Conservation (phyloP, 2,888 invertebrate species). For the Cheilosia impressa region DNA sequence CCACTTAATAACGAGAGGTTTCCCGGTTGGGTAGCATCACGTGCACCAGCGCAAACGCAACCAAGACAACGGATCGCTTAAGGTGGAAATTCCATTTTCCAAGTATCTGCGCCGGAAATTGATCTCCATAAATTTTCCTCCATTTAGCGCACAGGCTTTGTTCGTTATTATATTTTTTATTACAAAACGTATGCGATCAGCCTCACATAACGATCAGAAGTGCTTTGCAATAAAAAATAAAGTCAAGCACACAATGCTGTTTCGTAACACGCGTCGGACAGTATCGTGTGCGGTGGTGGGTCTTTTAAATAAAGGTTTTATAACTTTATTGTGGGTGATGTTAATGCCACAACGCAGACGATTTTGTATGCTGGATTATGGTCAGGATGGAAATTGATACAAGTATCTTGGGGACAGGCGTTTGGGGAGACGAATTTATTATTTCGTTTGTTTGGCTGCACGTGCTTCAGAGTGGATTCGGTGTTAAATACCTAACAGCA, state of each 20-base stretch:
- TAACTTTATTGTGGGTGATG: constrained; percentile 54
- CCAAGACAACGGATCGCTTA: constrained; percentile 8
- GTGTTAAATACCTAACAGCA: constrained; percentile 1
- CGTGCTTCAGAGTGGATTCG: neutral
- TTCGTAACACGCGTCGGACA: constrained; percentile 28
- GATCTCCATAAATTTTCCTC: constrained; percentile 44
- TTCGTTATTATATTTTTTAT: constrained; percentile 17
- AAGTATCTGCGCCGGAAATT: constrained; percentile 66
- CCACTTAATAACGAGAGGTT: constrained; percentile 31
- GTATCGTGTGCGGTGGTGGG: neutral
- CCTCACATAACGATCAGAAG: constrained; percentile 8
- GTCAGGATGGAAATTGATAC: neutral
- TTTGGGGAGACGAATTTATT: neutral
- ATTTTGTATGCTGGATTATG: neutral
- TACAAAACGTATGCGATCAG: constrained; percentile 5
- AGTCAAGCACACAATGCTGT: neutral
- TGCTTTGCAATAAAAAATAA: constrained; percentile 20
- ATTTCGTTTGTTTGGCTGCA: neutral
- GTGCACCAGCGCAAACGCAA: neutral
- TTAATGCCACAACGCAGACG: constrained; percentile 16
- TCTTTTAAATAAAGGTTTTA: constrained; percentile 43
- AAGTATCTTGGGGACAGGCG: neutral
- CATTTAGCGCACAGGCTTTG: constrained; percentile 8
- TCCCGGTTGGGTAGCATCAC: constrained; percentile 20
- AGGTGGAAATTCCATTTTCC: constrained; percentile 55